Percentiles rank a stretch among this genome's conserved stretches.
These are phyloP conservation scores for Pseudochaenichthys georgianus DNA, from an alignment of 2,797 vertebrate genomes.

Conservation along the genomic window DNA sequence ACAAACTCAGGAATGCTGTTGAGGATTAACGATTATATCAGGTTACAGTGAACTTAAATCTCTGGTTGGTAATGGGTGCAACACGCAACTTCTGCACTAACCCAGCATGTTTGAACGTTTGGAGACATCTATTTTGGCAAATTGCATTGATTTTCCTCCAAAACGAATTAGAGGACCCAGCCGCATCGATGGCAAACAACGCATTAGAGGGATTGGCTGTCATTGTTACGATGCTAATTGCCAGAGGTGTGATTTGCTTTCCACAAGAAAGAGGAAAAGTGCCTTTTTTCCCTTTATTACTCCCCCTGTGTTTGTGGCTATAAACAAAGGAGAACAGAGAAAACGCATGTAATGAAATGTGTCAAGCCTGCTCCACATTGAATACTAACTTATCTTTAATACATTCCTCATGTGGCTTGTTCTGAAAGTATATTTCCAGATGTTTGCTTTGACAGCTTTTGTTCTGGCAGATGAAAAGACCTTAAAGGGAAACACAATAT, in stretches of 20 bases:
- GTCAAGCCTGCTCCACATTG: conserved; percentile 16
- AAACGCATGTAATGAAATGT: conserved; percentile 45
- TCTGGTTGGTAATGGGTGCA: conserved; percentile 20
- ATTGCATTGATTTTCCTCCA: conserved; percentile 63
- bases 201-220: conserved; percentile 65
- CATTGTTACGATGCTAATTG: conserved; percentile 67
- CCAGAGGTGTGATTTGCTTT: conserved; percentile 64
- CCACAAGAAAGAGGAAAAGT: conserved; percentile 29
- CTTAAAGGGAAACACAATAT: conserved; percentile 27
- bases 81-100: conserved; percentile 17
- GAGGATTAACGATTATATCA: conserved; percentile 28
- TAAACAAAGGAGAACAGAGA: conserved; percentile 43
- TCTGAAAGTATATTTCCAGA: conserved; percentile 26
- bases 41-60: conserved; percentile 21
- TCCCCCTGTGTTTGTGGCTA: conserved; percentile 29
- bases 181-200: conserved; percentile 73
- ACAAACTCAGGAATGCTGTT: conserved; percentile 33
- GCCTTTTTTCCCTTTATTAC: conserved; percentile 22
- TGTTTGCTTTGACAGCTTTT: conserved; percentile 19
- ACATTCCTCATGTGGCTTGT: conserved; percentile 9
- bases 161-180: conserved; percentile 66
- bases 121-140: conserved; percentile 64
- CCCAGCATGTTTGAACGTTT: conserved; percentile 64
- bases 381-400: conserved; percentile 8
- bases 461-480: conserved; percentile 25